Evolutionary conservation across 2,888 invertebrate genomes (phyloP).

Genomic region (Leucoma salicis): DNA sequence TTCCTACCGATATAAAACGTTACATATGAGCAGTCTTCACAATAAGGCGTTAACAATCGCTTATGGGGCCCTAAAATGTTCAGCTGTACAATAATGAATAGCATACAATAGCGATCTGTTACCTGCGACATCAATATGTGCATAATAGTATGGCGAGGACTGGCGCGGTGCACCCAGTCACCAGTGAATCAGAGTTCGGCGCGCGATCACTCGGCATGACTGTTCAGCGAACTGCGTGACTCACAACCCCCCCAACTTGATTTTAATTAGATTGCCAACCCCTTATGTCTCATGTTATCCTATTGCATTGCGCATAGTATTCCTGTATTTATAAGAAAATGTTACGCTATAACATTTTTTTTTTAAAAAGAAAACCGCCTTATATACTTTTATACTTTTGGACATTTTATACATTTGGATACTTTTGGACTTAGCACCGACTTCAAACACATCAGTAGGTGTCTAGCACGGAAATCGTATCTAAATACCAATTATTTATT

Average conservation of each 20-base stretch:
- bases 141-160: slow-evolving; percentile 62
- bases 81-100: slow-evolving; percentile 71
- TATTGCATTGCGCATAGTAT: slow-evolving; percentile 5
- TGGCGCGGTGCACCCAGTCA: slow-evolving; percentile 48
- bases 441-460: too few species aligned
- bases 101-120: slow-evolving; percentile 76
- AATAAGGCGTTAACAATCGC: slow-evolving; percentile 74
- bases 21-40: slow-evolving; percentile 55
- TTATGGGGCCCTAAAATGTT: slow-evolving; percentile 70
- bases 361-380: too few species aligned
- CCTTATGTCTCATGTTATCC: neutral
- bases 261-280: slow-evolving; percentile 11
- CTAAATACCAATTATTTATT: too few species aligned
- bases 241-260: slow-evolving; percentile 26
- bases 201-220: slow-evolving; percentile 51
- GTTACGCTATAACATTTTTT: too few species aligned
- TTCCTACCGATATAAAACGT: slow-evolving; percentile 60
- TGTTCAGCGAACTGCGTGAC: slow-evolving; percentile 25
- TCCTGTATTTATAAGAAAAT: too few species aligned
- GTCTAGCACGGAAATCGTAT: too few species aligned
- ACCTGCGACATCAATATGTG: slow-evolving; percentile 77
- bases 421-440: too few species aligned
- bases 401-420: too few species aligned
- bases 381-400: too few species aligned
- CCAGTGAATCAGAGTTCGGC: slow-evolving; percentile 43